phyloP scores from a whole-genome alignment of 1,140 invertebrate species.

The Halyomorpha halys region DNA sequence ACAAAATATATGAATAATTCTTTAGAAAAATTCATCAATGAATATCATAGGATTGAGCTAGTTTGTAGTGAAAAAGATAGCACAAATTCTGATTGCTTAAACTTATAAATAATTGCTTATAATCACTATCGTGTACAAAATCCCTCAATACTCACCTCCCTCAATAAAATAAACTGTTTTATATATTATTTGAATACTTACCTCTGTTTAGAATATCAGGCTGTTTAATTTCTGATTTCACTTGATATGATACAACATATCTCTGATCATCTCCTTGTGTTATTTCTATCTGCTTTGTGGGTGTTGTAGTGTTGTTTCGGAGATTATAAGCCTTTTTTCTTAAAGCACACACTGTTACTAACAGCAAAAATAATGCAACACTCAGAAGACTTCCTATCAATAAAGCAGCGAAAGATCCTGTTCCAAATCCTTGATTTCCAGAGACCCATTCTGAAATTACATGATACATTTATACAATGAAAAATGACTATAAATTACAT shows the following conservation, averaged over 20 bases:
- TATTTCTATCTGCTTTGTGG: constrained; percentile 43
- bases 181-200: constrained; percentile 28
- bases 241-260: constrained; percentile 43
- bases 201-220: constrained; percentile 46
- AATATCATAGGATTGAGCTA: too few species aligned
- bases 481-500: too few species aligned
- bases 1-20: too few species aligned
- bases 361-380: constrained; percentile 48
- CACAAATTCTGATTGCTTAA: too few species aligned
- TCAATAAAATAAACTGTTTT: too few species aligned
- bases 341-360: constrained; percentile 47
- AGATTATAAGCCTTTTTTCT: constrained; percentile 35
- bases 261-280: constrained; percentile 44
- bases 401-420: constrained; percentile 18
- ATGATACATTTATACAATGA: too few species aligned
- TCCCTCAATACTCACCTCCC: too few species aligned
- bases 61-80: too few species aligned
- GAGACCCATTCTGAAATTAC: constrained; percentile 43
- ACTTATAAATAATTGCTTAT: too few species aligned
- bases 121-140: not conserved
- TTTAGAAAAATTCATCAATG: too few species aligned
- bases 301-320: constrained; percentile 34
- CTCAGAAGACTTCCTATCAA: constrained; percentile 49
- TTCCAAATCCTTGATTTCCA: constrained; percentile 36
- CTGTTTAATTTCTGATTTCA: constrained; percentile 41